phyloP scores from a whole-genome alignment of 2,113 vertebrate species.

The Datnioides undecimradiatus region DNA sequence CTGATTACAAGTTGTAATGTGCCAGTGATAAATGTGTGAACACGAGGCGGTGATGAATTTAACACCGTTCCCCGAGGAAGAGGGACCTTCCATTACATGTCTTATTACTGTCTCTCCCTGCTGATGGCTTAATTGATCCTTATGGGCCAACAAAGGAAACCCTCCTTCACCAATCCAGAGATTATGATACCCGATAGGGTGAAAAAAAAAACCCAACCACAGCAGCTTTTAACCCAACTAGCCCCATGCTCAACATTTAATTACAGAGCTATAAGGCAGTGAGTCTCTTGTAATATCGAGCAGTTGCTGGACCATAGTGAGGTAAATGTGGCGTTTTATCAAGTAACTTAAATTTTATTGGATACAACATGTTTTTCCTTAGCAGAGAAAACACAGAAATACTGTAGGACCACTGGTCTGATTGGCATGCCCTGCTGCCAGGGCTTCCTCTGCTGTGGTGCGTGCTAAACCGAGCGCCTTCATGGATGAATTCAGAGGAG shows the following conservation, averaged over 20 bases:
- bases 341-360: conserved; percentile 40
- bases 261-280: conserved; percentile 49
- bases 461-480: conserved; percentile 67
- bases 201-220: not conserved
- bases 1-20: conserved; percentile 76
- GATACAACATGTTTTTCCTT: conserved; percentile 37
- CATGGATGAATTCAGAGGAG: conserved; percentile 72
- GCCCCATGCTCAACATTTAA: conserved; percentile 67
- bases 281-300: conserved; percentile 37
- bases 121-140: conserved; percentile 80
- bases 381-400: conserved; percentile 39
- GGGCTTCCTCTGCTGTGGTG: conserved; percentile 58
- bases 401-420: conserved; percentile 39
- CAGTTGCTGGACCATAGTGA: conserved; percentile 40
- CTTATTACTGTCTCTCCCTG: conserved; percentile 70
- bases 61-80: conserved; percentile 64
- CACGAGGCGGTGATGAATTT: conserved; percentile 73
- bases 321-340: conserved; percentile 50
- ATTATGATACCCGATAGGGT: conserved; percentile 52
- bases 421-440: conserved; percentile 61
- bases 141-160: conserved; percentile 47
- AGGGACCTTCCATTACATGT: conserved; percentile 64
- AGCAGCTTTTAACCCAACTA: conserved; percentile 52
- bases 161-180: conserved; percentile 39
- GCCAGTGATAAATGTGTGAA: conserved; percentile 76